Percentiles rank a stretch among this genome's conserved stretches.
Evolutionary conservation across 2,113 vertebrate species (phyloP).

Genomic region (Neogale vison): DNA sequence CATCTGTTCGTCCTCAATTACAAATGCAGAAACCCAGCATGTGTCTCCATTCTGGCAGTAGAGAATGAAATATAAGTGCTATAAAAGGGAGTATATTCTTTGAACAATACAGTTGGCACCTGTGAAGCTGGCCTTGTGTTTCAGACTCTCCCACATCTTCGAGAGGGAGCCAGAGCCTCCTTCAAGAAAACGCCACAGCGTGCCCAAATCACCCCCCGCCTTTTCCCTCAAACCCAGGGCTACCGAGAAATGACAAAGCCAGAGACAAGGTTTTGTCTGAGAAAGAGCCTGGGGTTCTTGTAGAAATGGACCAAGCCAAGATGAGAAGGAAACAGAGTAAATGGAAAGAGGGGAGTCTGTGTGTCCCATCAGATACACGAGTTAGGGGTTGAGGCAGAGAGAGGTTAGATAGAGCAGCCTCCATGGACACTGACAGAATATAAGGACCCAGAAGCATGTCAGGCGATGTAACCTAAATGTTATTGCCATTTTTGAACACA

Average conservation of each 20-base stretch:
- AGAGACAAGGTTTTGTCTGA: neutral
- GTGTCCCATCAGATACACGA: neutral
- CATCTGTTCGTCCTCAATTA: conserved; percentile 89
- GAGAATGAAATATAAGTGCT: conserved; percentile 85
- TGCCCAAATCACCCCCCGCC: neutral
- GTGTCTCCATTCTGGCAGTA: conserved; percentile 84
- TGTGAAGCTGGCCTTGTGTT: conserved; percentile 52
- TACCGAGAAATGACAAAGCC: neutral
- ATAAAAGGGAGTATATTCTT: conserved; percentile 82
- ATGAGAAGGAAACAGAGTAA: neutral
- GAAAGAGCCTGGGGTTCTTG: neutral
- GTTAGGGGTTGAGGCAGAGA: neutral
- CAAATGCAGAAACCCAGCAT: conserved; percentile 86
- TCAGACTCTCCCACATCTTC: neutral
- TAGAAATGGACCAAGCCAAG: neutral
- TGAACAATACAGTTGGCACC: conserved; percentile 82
- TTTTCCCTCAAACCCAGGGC: neutral
- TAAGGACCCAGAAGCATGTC: neutral
- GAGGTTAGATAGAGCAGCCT: neutral
- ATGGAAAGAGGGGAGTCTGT: neutral
- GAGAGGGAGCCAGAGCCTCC: neutral
- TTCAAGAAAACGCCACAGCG: neutral
- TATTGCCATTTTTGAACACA: neutral
- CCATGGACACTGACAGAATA: neutral
- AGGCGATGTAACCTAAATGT: neutral